Evolutionary conservation across 2,888 invertebrate genomes (phyloP), one percentile per base, ranked within the genome.

Genomic region (Acanthoscelides obtectus): DNA sequence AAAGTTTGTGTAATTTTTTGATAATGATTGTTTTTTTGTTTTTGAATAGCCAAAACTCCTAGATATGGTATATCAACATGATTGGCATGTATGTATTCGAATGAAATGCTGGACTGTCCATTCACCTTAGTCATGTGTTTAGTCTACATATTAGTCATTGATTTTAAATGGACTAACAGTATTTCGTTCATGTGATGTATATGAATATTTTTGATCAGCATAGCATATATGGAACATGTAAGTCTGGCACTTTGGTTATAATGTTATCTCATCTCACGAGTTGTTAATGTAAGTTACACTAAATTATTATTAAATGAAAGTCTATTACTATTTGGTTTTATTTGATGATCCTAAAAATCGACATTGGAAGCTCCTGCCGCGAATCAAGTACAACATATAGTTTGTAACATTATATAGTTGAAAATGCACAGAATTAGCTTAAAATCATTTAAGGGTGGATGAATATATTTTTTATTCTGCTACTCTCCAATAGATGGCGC

Each of bases 231-330:
- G 45, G 6, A 45, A 27, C 22, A 68, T 68, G 20, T 68, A 27
- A 68, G 68, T 20, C 25, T 68, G 68, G 68, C 68, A 68, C 68
- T 21, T 68, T 68, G 68, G 68, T 68, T 68, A 67, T 67, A 20
- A 45, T 68, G 22, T 21, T 66, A 20, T 66, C 1, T 21, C 22
- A 21, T 66, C 66, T 66, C 66, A 66, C 66, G 20, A 66, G 22
- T 66, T 66, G 20, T 66, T 20, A 66, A n/a, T 66, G 66, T 66
- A 66, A 66, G 66, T 66, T 66, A 66, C 8, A 66, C 66, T 21
- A 66, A 66, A 66, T 66, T 66, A 66, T 66, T 22, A 66, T 8
- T 66, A 66, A 66, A 66, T 66, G 12, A 66, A 20, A 20, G 20
- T 66, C 8, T 66, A 66, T 20, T 66, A 20, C 66, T 66, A 64